Evolutionary conservation across 2,888 invertebrate species (phyloP), one percentile per base, ranked within the genome.

Genomic region (Leuctra nigra): DNA sequence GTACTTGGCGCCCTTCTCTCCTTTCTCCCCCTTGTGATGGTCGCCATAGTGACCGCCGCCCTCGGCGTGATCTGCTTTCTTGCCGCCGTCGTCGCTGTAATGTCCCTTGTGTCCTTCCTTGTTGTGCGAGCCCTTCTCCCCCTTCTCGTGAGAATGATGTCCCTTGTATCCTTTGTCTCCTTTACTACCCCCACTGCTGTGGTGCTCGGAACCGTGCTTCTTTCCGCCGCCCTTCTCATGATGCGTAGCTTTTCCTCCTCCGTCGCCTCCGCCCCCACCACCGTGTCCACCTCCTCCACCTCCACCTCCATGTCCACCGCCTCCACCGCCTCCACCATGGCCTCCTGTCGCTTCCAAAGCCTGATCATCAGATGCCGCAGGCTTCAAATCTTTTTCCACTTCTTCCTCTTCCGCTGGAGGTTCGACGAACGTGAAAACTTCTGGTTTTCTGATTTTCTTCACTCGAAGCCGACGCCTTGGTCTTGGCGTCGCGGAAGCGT

Each of bases 91-190:
- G 68, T 86, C 84, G 24, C 78, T 73, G 68, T 82, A 85, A 62
- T 80, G 78, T 18, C 80, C 79, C 25, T 78, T 73, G 64, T 84
- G 82, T 41, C 77, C 76, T 64, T 83, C 83, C 61, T 83, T 82
- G 64, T 85, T 82, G 65, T 83, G 83, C 64, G 85, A 81, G 0
- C 86, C 86, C 63, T 82, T 81, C 54, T 78, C 74, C 1, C 77
- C 79, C 66, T 83, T 81, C 57, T 80, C 77, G 63, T 80, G 78
- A 61, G 82, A 76, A 67, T 85, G 83, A 25, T 64, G 59, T 62
- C 77, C 83, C 73, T 83, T 81, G 66, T 83, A 83, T 1, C 82
- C 82, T 67, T 84, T 83, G 65, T 82, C 81, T 1, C 83, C 83
- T 54, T 80, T 77, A 54, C 81, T 81, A 1, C 77, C 79, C 55